Base-by-base conservation (phyloP, 2,113 vertebrate species). In the Rhea americana region DNA sequence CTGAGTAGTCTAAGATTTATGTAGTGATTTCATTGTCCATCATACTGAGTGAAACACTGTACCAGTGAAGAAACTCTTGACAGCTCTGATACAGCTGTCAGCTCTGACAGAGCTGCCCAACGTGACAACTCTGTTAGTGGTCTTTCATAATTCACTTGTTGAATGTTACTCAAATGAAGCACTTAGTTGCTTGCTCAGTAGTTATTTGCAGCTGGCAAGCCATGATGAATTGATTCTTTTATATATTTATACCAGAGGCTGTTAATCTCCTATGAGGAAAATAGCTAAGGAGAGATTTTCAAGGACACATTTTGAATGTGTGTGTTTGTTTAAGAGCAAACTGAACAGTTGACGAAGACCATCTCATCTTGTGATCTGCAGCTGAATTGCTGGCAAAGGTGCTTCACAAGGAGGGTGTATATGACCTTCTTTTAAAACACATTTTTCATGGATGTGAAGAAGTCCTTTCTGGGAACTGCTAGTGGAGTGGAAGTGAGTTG, bases 41-140 rank as follows among this genome's bases (percentile, higher is more conserved):
- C 2, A 0, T 59, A 61, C 48, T 66, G 35, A 55, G 22, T 45
- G 71, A 84, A 87, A 41, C 2, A 2, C 26, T 22, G 10, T 76
- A 17, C 51, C 65, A 11, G 13, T 32, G 80, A 48, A 72, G 45
- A 35, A 85, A 13, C 32, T 72, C 37, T 63, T 63, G 55, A 37
- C 55, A 65, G 48, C 48, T 90, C 37, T 39, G 32, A 90, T 11
- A 25, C 81, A 94, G 86, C 93, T 96, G 91, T 87, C 50, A 63
- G 47, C 48, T 87, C 37, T 39, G n/a, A 90, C 17, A 26, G 86
- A 94, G 86, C 93, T 95, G 91, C 86, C 55, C 28, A 18, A 58
- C 30, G 7, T 32, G 55, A 32, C 55, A 58, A 58, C 17, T 45
- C 19, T 37, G 48, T 28, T 35, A 13, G 14, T 72, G n/a, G 68